A percentile compares a stretch with the other conserved stretches of the same genome.
phyloP scores from a whole-genome alignment of 1,140 invertebrate species.

The Orchesella cincta region DNA sequence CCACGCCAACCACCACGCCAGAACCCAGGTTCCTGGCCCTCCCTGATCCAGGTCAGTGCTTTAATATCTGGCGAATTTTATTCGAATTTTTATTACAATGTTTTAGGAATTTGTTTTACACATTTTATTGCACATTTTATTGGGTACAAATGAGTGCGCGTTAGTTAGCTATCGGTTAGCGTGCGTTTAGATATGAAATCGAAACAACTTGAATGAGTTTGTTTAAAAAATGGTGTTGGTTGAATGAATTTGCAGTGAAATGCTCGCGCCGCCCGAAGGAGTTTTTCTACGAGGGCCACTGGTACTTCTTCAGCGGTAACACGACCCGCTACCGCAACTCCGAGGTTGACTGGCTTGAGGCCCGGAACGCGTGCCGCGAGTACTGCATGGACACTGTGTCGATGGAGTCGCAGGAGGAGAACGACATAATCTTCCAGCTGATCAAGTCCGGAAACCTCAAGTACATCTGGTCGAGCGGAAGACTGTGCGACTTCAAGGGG shows the following conservation, averaged over 20 bases:
- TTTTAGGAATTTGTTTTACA: too few relatives aligned
- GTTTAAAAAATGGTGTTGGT: too few relatives aligned
- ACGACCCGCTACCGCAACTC: slow-evolving; percentile 72
- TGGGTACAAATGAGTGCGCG: neutral
- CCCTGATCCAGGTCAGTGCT: slow-evolving; percentile 44
- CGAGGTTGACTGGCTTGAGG: slow-evolving; percentile 86
- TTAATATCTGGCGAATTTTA: too few relatives aligned
- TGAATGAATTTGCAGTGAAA: slow-evolving; percentile 43
- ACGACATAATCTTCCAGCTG: slow-evolving; percentile 81
- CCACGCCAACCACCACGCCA: slow-evolving; percentile 1
- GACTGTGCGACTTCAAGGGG: slow-evolving; percentile 86
- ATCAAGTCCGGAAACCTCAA: slow-evolving; percentile 69
- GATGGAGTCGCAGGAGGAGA: slow-evolving; percentile 83
- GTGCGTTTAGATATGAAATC: neutral
- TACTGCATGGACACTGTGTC: slow-evolving; percentile 91
- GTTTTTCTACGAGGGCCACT: slow-evolving; percentile 80
- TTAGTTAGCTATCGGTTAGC: neutral
- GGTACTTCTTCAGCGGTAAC: slow-evolving; percentile 85
- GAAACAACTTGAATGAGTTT: neutral
- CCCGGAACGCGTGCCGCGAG: slow-evolving; percentile 82
- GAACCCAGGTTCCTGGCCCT: slow-evolving; percentile 46
- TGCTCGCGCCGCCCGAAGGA: slow-evolving; percentile 70
- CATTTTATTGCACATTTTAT: too few relatives aligned
- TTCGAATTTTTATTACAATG: too few relatives aligned
- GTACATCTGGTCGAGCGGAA: slow-evolving; percentile 85